A percentile compares a stretch with the other conserved stretches of the same genome.
Conservation (phyloP, 2,797 vertebrate species). For the Aselliscus stoliczkanus region DNA sequence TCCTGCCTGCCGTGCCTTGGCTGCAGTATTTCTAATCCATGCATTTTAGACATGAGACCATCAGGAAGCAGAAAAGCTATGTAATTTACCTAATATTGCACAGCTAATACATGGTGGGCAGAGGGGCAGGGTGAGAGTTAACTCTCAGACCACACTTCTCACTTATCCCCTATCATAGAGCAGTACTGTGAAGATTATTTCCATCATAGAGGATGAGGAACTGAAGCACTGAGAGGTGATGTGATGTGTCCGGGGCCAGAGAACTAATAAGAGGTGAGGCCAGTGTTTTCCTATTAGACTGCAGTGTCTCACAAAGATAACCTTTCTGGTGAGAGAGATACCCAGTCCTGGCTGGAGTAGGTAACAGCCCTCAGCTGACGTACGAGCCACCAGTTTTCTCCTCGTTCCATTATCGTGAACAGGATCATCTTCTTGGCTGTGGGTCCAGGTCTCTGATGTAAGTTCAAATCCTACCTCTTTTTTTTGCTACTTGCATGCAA, state of each 20-base stretch:
- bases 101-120: background rate
- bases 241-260: background rate
- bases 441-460: background rate
- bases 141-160: background rate
- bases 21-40: background rate
- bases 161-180: background rate
- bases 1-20: background rate
- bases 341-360: background rate
- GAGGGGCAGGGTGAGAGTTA: background rate
- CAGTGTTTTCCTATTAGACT: background rate
- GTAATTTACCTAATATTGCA: background rate
- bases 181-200: background rate
- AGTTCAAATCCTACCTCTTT: background rate
- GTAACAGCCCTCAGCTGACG: background rate
- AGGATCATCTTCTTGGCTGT: background rate
- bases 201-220: background rate
- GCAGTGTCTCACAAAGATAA: background rate
- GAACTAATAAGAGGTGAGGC: background rate
- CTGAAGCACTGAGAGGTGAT: background rate
- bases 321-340: background rate
- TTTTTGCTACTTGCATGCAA: accelerated
- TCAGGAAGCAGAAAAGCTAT: background rate
- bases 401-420: background rate
- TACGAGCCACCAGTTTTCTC: background rate
- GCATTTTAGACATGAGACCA: background rate